Base-by-base conservation (phyloP, 2,888 invertebrate genomes). In the Onthophagus sagittarius region DNA sequence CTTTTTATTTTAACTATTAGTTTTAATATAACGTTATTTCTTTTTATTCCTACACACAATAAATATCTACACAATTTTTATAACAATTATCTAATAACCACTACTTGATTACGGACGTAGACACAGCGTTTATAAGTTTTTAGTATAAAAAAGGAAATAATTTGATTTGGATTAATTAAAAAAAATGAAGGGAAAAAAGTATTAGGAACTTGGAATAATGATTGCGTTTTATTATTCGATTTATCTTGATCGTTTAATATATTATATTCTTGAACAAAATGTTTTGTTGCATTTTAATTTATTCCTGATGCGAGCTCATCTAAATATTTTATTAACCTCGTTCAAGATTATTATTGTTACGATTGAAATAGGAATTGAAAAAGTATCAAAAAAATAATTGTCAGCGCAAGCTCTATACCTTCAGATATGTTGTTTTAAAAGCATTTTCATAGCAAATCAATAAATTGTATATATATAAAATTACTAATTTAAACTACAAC, bases 51-150 rank as follows among this genome's bases (percentile, higher is more conserved):
- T 67, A 67, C 67, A 31, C 32, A 67, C 67, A 67, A n/a, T 67
- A 67, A 67, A 23, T 67, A 67, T 67, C 67, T 67, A 67, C 67
- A 67, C 67, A 23, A 15, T 23, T 23, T 67, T 67, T 15, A 67
- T 32, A 67, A 67, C 67, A 67, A 23, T 67, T 67, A 67, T 15
- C 67, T 67, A 23, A 32, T 67, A 23, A 67, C 67, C 23, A 67
- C 67, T 67, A 67, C 67, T 31, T 15, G 9, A n/a, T 15, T 23
- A 67, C 67, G 31, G 23, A 31, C 67, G 32, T 23, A 67, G 67
- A 67, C 67, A 67, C 31, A 67, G n/a, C 63, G 14, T 15, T 64
- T 13, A 23, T 15, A 1, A 67, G 67, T 15, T 63, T 15, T 15
- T 13, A 14, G 63, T 63, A 63, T 15, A 23, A 67, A 67, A 67